Evolutionary conservation across 2,888 invertebrate species (phyloP).

Genomic region (Thereva unica): DNA sequence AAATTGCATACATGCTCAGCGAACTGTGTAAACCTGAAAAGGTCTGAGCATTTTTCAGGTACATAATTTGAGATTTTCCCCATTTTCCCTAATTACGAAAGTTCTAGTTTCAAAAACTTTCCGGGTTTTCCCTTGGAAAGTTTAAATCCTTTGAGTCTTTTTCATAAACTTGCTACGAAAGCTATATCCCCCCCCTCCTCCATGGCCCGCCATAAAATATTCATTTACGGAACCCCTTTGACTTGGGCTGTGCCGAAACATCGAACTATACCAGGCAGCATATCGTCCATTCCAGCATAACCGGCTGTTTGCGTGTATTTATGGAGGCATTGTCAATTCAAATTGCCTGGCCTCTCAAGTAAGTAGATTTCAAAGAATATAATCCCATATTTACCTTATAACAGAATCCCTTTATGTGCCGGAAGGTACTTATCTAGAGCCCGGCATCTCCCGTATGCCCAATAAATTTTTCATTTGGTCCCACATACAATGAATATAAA

Average conservation of each 20-base stretch:
- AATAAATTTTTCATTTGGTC: conserved; percentile 24
- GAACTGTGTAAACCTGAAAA: conserved; percentile 2
- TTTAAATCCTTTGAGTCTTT: neutral
- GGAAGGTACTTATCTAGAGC: neutral
- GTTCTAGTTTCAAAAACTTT: neutral
- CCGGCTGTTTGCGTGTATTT: conserved; percentile 2
- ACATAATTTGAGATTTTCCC: neutral
- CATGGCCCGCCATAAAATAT: conserved; percentile 9
- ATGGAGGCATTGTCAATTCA: conserved; percentile 23
- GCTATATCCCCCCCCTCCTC: neutral
- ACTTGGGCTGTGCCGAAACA: neutral
- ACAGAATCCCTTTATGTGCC: neutral
- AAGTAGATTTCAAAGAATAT: conserved; percentile 13
- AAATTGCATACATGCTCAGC: conserved; percentile 21
- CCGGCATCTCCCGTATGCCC: neutral
- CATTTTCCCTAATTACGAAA: conserved; percentile 1
- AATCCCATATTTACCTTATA: conserved; percentile 15
- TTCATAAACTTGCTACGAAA: neutral
- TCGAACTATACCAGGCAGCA: too few relatives aligned
- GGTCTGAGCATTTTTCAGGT: conserved; percentile 1
- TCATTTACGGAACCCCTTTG: neutral
- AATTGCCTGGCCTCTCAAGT: conserved; percentile 12
- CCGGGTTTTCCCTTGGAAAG: neutral
- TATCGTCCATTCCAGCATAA: too few relatives aligned
- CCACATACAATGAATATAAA: conserved; percentile 26